Evolutionary conservation across 2,888 invertebrate genomes (phyloP).

Genomic region (Junonia oenone): DNA sequence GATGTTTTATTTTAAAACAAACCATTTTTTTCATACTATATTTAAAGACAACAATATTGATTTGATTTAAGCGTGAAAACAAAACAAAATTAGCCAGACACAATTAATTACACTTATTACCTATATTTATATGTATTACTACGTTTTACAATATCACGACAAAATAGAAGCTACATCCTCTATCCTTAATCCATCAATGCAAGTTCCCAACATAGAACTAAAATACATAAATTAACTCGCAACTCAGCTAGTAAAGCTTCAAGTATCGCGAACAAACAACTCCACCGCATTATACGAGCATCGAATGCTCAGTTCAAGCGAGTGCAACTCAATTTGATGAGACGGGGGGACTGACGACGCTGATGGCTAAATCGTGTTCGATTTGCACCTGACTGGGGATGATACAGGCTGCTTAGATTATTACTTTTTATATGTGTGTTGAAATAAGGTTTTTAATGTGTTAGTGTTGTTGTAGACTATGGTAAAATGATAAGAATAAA

Average conservation of each 20-base stretch:
- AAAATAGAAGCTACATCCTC: no score
- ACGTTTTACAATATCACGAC: no score
- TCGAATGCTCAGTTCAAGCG: conserved; percentile 51
- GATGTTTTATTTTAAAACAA: no score
- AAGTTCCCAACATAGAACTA: neutral
- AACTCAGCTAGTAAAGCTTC: conserved; percentile 6
- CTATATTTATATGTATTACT: no score
- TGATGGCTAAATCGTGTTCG: conserved; percentile 77
- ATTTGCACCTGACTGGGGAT: conserved; percentile 63
- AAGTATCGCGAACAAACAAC: conserved; percentile 22
- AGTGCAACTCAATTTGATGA: conserved; percentile 68
- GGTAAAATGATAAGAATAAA: no score
- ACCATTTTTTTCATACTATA: no score
- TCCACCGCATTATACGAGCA: conserved; percentile 30
- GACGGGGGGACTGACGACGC: conserved; percentile 41
- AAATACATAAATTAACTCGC: conserved; percentile 1
- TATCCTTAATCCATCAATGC: neutral
- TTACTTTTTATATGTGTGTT: no score
- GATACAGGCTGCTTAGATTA: conserved; percentile 43
- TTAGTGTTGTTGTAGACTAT: no score
- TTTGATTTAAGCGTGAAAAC: no score
- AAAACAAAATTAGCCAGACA: no score
- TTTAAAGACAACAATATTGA: no score
- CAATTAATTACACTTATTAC: neutral
- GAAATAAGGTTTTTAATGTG: no score